Conservation (phyloP, 1,140 invertebrate species). For the Portunus trituberculatus region DNA sequence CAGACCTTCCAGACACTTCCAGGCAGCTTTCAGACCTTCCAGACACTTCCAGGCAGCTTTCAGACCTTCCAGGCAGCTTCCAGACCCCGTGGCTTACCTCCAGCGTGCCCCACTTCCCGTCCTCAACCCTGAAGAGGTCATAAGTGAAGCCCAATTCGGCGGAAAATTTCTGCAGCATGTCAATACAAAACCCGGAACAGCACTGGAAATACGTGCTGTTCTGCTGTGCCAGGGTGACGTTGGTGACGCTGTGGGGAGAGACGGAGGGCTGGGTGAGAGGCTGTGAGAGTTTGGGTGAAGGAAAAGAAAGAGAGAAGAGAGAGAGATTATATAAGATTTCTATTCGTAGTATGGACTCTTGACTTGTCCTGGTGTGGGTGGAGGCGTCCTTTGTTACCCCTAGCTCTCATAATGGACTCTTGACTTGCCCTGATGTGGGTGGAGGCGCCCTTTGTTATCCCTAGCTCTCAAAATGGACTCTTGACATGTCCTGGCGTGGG, state of each 20-base stretch:
- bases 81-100: conserved; percentile 77
- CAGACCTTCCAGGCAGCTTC: background rate
- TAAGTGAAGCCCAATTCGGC: conserved; percentile 82
- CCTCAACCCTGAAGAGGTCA: conserved; percentile 82
- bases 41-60: background rate
- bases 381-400: no score
- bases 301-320: no score
- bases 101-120: conserved; percentile 82
- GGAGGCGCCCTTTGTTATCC: no score
- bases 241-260: conserved; percentile 48
- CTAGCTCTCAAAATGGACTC: no score
- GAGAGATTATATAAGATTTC: no score
- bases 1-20: background rate
- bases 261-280: background rate
- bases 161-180: conserved; percentile 90
- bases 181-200: conserved; percentile 98
- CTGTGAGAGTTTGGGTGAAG: no score
- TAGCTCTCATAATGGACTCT: no score
- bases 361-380: no score
- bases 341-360: no score
- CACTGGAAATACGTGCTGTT: conserved; percentile 86
- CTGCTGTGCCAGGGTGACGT: conserved; percentile 69
- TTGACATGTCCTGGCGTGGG: no score
- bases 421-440: no score
- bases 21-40: background rate